phyloP scores from a whole-genome alignment of 92 coral and sea anemone genomes.

The Phenganax stokvisi region DNA sequence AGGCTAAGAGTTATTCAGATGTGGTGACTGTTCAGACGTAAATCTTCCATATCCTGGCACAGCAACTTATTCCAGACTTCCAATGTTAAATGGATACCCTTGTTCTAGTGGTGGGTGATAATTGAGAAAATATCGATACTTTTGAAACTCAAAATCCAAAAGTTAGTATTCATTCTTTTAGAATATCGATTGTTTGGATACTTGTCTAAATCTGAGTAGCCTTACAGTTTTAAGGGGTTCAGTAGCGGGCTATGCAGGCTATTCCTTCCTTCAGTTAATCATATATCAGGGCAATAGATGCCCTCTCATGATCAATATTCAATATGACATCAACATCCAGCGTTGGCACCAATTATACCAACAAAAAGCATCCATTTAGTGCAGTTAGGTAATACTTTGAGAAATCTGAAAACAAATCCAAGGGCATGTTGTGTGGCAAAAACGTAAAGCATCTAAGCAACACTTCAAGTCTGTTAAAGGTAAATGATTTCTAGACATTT shows the following conservation, averaged over 20 bases:
- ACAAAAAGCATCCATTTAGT: slow-evolving; percentile 20
- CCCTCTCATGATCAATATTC: background rate
- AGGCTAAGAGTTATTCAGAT: too few species aligned
- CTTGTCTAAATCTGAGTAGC: background rate
- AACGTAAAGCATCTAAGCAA: slow-evolving; percentile 12
- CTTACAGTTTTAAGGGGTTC: background rate
- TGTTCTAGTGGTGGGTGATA: too few species aligned
- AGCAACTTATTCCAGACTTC: too few species aligned
- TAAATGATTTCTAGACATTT: background rate
- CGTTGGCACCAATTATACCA: slow-evolving; percentile 3
- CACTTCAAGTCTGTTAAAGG: background rate
- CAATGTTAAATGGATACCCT: too few species aligned
- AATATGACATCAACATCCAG: slow-evolving; percentile 5
- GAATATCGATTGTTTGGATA: background rate
- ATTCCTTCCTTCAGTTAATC: background rate
- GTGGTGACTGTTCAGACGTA: too few species aligned
- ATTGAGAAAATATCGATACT: too few species aligned
- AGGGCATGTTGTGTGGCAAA: slow-evolving; percentile 13
- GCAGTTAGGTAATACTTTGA: slow-evolving; percentile 36
- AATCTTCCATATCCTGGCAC: too few species aligned
- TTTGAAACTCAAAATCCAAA: too few species aligned
- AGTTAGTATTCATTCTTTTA: too few species aligned
- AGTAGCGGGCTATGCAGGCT: background rate
- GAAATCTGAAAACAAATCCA: slow-evolving; percentile 23
- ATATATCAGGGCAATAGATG: background rate